Conservation (phyloP, 2,888 invertebrate species). For the Julus scandinavius region DNA sequence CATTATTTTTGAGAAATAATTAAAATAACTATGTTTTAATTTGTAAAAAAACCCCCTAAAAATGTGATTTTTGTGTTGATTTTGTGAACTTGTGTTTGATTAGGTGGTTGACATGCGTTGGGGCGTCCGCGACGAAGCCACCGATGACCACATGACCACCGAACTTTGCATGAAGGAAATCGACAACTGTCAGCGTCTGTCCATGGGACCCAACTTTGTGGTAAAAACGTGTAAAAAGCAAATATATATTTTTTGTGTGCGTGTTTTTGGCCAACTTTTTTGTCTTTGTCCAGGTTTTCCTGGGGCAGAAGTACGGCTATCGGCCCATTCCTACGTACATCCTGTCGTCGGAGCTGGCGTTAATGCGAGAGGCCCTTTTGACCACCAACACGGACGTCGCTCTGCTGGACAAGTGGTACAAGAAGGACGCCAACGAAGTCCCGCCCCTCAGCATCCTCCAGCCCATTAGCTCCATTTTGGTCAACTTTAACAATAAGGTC, state of each 20-base stretch:
- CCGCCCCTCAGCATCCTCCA: slow-evolving; percentile 94
- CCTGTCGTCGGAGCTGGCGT: slow-evolving; percentile 86
- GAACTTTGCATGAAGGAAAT: slow-evolving; percentile 69
- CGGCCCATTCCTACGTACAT: slow-evolving; percentile 97
- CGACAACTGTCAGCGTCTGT: slow-evolving; percentile 68
- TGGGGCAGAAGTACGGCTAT: slow-evolving; percentile 98
- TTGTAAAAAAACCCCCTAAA: no score
- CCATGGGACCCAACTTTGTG: slow-evolving; percentile 68
- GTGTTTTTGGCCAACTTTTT: not conserved
- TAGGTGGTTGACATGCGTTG: slow-evolving; percentile 69
- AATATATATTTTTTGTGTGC: no score
- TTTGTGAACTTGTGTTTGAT: not conserved
- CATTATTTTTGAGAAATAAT: no score
- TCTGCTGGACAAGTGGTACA: slow-evolving; percentile 93
- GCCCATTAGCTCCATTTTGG: slow-evolving; percentile 95
- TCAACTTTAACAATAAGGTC: slow-evolving; percentile 99
- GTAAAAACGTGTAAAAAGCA: slow-evolving; percentile 60
- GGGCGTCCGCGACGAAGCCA: slow-evolving; percentile 69
- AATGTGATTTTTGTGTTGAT: no score
- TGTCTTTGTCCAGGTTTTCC: slow-evolving; percentile 75
- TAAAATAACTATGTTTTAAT: no score
- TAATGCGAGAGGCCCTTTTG: slow-evolving; percentile 85
- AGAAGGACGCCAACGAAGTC: slow-evolving; percentile 95
- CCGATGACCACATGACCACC: slow-evolving; percentile 70
- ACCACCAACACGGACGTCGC: slow-evolving; percentile 84